Evolutionary conservation across 30 jellyfish, hydroid and myxozoan genomes (phyloP).

Genomic region (Catostylus mosaicus): DNA sequence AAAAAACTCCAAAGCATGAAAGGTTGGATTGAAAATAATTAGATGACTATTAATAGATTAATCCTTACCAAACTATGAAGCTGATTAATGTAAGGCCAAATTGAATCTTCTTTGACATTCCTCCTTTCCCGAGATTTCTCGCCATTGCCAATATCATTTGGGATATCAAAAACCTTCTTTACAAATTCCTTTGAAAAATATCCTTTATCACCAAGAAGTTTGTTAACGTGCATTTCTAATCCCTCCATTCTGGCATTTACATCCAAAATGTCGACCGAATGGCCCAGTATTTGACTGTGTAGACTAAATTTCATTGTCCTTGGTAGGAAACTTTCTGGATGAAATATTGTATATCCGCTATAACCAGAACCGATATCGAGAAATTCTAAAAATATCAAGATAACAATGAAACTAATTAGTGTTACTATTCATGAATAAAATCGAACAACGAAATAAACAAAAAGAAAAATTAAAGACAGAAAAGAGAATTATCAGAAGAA

Average conservation of each 20-base stretch:
- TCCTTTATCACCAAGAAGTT: constrained; percentile 66
- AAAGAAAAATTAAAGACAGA: no score
- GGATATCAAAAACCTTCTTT: constrained; percentile 67
- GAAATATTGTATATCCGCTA: constrained; percentile 76
- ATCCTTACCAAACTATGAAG: constrained; percentile 41
- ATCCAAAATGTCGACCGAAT: constrained; percentile 77
- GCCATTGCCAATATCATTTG: constrained; percentile 18
- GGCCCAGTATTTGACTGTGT: constrained; percentile 77
- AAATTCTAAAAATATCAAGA: neutral
- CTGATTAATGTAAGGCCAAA: constrained; percentile 14
- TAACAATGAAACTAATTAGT: neutral
- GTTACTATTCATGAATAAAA: no score
- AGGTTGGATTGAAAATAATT: no score
- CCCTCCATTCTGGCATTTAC: constrained; percentile 93
- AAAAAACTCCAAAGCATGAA: no score
- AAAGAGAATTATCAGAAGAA: neutral
- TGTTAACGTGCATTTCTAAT: constrained; percentile 57
- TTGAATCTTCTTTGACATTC: neutral
- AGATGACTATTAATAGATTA: no score
- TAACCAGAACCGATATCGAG: constrained; percentile 81
- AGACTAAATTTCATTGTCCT: constrained; percentile 70
- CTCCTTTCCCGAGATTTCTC: constrained; percentile 34
- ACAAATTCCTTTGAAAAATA: constrained; percentile 55
- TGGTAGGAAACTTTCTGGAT: constrained; percentile 94
- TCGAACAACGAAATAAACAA: no score